Evolutionary conservation across 1,140 invertebrate species (phyloP), one percentile per base, ranked within the genome.

Genomic region (Hylaeus volcanicus): DNA sequence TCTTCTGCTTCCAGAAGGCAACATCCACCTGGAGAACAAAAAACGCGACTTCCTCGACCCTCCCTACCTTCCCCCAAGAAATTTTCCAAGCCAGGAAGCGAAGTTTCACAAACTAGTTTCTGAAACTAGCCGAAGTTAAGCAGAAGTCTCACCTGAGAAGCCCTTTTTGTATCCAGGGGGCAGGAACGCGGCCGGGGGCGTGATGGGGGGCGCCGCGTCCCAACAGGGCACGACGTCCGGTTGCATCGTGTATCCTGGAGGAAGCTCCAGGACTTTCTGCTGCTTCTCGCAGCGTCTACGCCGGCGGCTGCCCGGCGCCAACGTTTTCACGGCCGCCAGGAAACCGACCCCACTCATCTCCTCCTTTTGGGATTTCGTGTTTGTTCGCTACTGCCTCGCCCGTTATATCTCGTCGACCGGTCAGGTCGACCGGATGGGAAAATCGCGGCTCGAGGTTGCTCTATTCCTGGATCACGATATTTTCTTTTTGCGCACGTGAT

Each of bases 141-240:
- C 0, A 9, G 48, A 64, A 11, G 12, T 55, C 91, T 91, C 89
- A 93, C 91, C 92, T 93, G 89, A 81, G 75, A 93, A 93, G 48
- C 90, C 90, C 76, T 94, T 94, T 68, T 94, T 94, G 78, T 95
- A 95, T 14, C 94, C 95, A 45, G 94, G 94, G 0, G 95, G 94
- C 26, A 95, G 90, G 85, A 96, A 96, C 48, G 95, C 95, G 2
- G 95, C 95, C 14, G 95, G 95, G 5, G 95, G 95, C 39, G 95
- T 96, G 74, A 96, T 96, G 3, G 95, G 95, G 4, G 94, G 93
- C 63, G 92, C 94, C 3, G 93, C 93, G 73, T 95, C 94, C 94
- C 95, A 95, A 76, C 88, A 89, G 14, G 94, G 94, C 39, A 95
- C 94, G 53, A 95, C 93, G 73, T 96, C 95, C 71, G 94, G 93